Evolutionary conservation across 2,888 invertebrate genomes (phyloP), one percentile per base, ranked within the genome.

Genomic region (Anodontia alba): DNA sequence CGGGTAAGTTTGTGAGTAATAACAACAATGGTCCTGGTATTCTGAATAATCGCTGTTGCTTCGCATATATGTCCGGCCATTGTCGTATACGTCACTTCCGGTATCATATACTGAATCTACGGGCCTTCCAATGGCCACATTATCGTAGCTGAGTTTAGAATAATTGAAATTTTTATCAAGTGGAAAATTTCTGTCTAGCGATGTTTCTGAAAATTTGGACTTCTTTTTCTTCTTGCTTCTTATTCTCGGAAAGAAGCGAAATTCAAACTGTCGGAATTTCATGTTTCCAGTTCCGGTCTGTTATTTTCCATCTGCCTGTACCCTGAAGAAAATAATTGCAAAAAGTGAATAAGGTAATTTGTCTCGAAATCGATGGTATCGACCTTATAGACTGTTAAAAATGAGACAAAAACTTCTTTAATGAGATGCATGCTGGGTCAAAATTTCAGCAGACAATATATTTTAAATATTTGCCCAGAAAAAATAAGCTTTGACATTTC

Each of bases 251-350:
- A 92, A 86, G 38, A 91, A 90, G 74, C 90, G 88, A 70, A 88
- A 90, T 74, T 91, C 89, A 70, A 92, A 89, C 43, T 91, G 90
- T 68, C 88, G 86, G 74, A 91, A 88, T 81, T 91, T 92, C 92
- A 92, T 92, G 46, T 79, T 89, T 66, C 36, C 7, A 67, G n/a
- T 20, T 31, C 36, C 26, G 3, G 23, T 26, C 54, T 23, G 23
- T 26, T 26, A 10, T 5, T 7, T 2, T 23, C 54, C 54, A 54
- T 54, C 26, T 54, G 54, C 7, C 26, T 26, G 10, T 54, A n/a
- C 7, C 54, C 54, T 54, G 54, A 8, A 54, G n/a, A n/a, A 54
- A 26, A 54, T 3, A 54, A 54, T 20, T 15, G 17, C 3, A 20
- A 49, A 49, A 49, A 42, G 42, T 15, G 15, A 42, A 10, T 7